Evolutionary conservation across 2,797 vertebrate species (phyloP).

Genomic region (Caiman crocodilus): DNA sequence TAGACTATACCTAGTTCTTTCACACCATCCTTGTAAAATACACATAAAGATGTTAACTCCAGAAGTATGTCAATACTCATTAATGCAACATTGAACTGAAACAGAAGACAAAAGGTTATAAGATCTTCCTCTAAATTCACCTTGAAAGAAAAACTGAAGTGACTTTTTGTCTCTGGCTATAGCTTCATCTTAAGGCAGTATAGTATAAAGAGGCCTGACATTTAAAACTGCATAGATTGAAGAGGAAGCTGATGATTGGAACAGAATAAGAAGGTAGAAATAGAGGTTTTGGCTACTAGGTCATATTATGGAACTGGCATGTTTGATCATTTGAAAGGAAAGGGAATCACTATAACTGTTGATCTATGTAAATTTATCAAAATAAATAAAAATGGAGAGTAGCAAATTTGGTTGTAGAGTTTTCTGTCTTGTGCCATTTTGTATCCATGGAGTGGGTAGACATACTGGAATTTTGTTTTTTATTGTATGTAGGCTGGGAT

Average conservation of each 20-base stretch:
- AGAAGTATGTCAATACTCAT: not conserved
- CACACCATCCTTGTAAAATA: not conserved
- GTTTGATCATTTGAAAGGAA: not conserved
- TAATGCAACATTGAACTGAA: not conserved
- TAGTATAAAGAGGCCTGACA: not conserved
- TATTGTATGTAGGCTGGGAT: not conserved
- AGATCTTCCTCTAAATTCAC: not conserved
- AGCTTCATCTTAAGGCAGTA: not conserved
- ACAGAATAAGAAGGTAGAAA: not conserved
- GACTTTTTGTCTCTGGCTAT: not conserved
- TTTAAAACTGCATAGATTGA: rapidly evolving
- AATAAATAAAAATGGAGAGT: not conserved
- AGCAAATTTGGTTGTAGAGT: rapidly evolving
- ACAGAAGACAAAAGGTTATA: not conserved
- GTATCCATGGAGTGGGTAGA: not conserved
- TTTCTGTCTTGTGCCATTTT: not conserved
- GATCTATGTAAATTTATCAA: not conserved
- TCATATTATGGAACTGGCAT: too few species aligned
- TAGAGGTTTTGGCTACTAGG: too few species aligned
- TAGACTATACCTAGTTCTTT: not conserved
- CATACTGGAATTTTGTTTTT: not conserved
- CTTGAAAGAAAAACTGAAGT: not conserved
- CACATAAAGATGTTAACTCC: not conserved
- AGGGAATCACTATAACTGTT: not conserved
- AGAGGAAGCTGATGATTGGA: rapidly evolving